phyloP scores from a whole-genome alignment of 2,113 vertebrate genomes.

The Clarias macrocephalus region DNA sequence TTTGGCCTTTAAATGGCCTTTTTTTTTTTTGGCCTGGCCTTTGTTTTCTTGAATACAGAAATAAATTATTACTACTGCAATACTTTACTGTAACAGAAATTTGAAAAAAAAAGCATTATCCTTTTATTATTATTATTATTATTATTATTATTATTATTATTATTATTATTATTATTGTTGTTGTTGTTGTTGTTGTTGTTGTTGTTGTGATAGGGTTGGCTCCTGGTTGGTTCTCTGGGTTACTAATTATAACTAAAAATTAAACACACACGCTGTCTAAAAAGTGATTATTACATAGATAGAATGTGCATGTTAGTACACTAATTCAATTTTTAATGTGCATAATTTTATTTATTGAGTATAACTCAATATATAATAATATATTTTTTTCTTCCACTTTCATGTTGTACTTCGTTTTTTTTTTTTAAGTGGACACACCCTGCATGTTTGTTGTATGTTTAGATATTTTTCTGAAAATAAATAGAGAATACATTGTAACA shows the following conservation, averaged over 20 bases:
- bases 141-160: conserved; percentile 10
- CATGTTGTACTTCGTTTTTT: too few relatives aligned
- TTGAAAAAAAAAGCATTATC: not conserved
- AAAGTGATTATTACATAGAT: too few relatives aligned
- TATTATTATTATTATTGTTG: not conserved
- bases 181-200: not conserved
- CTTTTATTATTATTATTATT: not conserved
- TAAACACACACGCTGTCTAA: not conserved
- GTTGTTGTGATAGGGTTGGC: not conserved
- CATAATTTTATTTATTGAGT: too few relatives aligned
- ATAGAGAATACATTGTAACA: too few relatives aligned
- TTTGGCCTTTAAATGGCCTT: too few relatives aligned
- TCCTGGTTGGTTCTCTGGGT: too few relatives aligned
- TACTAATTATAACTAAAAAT: not conserved
- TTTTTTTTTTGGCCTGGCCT: too few relatives aligned
- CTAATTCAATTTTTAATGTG: too few relatives aligned
- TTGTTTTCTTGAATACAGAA: too few relatives aligned
- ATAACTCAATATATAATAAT: too few relatives aligned
- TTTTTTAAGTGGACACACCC: not conserved
- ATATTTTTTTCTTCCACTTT: too few relatives aligned
- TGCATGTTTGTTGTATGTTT: not conserved
- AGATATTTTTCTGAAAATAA: not conserved
- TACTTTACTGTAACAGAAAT: not conserved
- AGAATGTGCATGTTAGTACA: too few relatives aligned
- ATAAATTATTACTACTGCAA: not conserved